Evolutionary conservation across 2,797 vertebrate species (phyloP).

Genomic region (Crenuchus spilurus): DNA sequence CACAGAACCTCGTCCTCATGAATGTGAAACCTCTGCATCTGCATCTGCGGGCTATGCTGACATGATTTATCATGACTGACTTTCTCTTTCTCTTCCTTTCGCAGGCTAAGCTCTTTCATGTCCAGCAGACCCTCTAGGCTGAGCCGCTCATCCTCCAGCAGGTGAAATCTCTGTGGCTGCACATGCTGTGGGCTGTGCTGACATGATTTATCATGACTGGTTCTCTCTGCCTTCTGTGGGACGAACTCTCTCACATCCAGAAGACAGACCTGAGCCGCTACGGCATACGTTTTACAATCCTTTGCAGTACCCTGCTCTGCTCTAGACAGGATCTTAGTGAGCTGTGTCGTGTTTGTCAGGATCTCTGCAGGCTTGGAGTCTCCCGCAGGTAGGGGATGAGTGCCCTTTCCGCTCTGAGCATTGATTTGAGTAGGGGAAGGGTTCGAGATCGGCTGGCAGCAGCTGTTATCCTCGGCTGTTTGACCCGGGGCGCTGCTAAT

Average conservation of each 20-base stretch:
- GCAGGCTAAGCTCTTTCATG: slow-evolving; percentile 31
- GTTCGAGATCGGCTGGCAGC: slow-evolving; percentile 10
- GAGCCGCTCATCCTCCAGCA: slow-evolving; percentile 50
- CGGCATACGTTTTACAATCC: slow-evolving; percentile 41
- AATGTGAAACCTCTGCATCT: slow-evolving; percentile 72
- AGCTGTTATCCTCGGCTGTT: slow-evolving; percentile 32
- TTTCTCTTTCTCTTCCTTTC: slow-evolving; percentile 60
- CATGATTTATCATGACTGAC: slow-evolving; percentile 61
- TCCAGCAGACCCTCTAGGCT: slow-evolving; percentile 35
- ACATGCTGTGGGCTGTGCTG: slow-evolving; percentile 58
- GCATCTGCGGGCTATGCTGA: slow-evolving; percentile 60
- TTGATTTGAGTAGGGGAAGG: slow-evolving; percentile 40
- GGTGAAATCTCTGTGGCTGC: slow-evolving; percentile 72
- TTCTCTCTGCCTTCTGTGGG: slow-evolving; percentile 60
- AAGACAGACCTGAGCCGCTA: slow-evolving; percentile 42
- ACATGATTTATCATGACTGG: slow-evolving; percentile 63
- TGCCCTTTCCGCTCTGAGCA: slow-evolving; percentile 27
- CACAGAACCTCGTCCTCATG: slow-evolving; percentile 48
- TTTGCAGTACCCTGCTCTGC: slow-evolving; percentile 22
- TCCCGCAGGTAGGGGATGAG: slow-evolving; percentile 13
- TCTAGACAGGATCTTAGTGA: slow-evolving; percentile 27
- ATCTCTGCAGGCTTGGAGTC: slow-evolving; percentile 24
- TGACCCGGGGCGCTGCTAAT: slow-evolving; percentile 43
- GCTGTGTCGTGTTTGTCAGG: slow-evolving; percentile 32
- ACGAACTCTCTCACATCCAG: slow-evolving; percentile 35